Conservation (phyloP, 2,797 vertebrate species). For the Thalassophryne amazonica region DNA sequence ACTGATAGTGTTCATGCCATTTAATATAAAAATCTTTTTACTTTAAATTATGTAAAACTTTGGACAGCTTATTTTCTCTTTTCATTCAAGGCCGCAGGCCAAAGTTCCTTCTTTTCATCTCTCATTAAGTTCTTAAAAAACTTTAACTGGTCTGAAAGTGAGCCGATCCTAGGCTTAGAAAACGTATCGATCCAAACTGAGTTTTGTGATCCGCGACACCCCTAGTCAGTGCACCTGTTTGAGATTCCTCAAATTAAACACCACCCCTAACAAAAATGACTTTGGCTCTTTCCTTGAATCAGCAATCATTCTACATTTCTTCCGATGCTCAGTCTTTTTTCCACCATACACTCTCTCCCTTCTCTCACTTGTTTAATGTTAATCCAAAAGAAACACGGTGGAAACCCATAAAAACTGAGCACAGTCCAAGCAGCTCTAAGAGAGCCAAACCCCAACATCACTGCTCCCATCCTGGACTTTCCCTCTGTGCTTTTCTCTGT, state of each 20-base stretch:
- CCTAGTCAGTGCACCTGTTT: neutral
- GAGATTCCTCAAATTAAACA: neutral
- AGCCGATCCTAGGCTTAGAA: no score
- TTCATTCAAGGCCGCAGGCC: no score
- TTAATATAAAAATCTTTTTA: no score
- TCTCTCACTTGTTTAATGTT: slow-evolving; percentile 26
- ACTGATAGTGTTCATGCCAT: no score
- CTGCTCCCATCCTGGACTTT: slow-evolving; percentile 25
- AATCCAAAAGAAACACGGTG: slow-evolving; percentile 52
- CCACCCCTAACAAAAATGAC: neutral
- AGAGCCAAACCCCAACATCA: slow-evolving; percentile 41
- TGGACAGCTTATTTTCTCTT: no score
- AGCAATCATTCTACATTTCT: neutral
- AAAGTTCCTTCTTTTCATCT: no score
- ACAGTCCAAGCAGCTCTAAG: neutral
- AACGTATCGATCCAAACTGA: no score
- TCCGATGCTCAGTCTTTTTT: slow-evolving; percentile 2
- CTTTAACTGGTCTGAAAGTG: no score
- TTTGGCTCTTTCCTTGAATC: neutral
- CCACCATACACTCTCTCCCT: slow-evolving; percentile 13
- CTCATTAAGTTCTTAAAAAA: no score
- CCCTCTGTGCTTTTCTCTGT: slow-evolving; percentile 21
- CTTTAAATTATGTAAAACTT: no score
- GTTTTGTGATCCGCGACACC: no score
- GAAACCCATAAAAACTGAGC: slow-evolving; percentile 35